Evolutionary conservation across 2,113 vertebrate genomes (phyloP), one percentile per base, ranked within the genome.

Genomic region (Donacobius atricapilla): DNA sequence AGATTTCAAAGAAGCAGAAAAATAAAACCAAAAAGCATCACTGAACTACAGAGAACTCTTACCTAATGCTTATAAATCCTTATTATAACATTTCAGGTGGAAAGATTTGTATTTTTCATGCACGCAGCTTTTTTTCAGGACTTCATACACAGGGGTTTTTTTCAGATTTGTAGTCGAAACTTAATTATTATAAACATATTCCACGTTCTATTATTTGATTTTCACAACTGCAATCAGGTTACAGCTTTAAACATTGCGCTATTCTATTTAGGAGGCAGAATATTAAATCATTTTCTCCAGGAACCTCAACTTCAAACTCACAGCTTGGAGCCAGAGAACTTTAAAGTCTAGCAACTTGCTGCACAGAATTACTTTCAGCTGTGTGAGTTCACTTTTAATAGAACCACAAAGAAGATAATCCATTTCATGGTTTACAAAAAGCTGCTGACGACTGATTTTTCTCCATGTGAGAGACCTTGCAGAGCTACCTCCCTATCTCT

Each of bases 251-350:
- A 60, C 37, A 44, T 70, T 39, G 47, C 42, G 37, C 54, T 58
- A 7, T 28, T 81, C 39, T 73, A 13, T 89, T 81, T 53, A 90
- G 31, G 15, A 81, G 33, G 42, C 70, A 86, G 57, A 63, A 87
- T 66, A 50, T 54, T 21, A 91, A 75, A 95, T 86, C 1, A 54
- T 65, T 73, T 94, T 72, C 60, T 75, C 13, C 28, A 80, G 61
- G 23, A 96, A 78, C 47, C 57, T 89, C 56, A 80, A 71, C 83
- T 88, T 96, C 91, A 95, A 87, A 94, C 69, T 76, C 89, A 64
- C 68, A 92, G 89, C 94, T 94, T 81, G 72, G 68, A 90, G 89
- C 89, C 79, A 73, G 31, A 48, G 75, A 87, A 21, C 35, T 94
- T 97, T 93, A 57, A 87, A 93, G 39, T 84, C 64, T 92, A 50